Base-by-base conservation (phyloP, 2,888 invertebrate genomes). In the Flexamia atlantica region DNA sequence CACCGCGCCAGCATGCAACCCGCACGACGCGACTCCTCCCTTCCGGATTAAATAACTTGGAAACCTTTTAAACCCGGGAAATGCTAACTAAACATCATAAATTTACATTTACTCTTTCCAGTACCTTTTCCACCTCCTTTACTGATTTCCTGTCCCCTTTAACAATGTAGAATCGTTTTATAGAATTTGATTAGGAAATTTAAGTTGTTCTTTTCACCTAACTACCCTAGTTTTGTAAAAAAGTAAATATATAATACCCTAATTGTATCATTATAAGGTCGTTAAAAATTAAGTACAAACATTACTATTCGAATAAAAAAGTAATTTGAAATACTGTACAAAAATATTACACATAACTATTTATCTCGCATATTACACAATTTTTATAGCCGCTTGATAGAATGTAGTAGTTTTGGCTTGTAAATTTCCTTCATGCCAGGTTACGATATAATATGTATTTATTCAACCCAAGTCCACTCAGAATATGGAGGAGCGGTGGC, bases 11-110 rank as follows among this genome's bases (percentile, higher is more conserved):
- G 50, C 79, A 79, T 79, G 57, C 79, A 57, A 79, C 57, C 79
- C 57, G 79, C 76, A 46, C 50, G 7, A 1, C 76, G n/a, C 32
- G n/a, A 36, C 53, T 20, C 53, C 79, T 36, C 79, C 79, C 79
- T 79, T 79, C 79, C 79, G 53, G 79, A 36, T 79, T 79, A 79
- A 79, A 79, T 79, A 79, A 79, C 79, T 79, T 36, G 79, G 79
- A 79, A 79, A 79, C 57, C 79, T 79, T 79, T 79, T 79, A 53
- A 79, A 79, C 46, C 46, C 30, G 57, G 79, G 79, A 79, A 79
- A 79, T 79, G 79, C 79, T 57, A 79, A 79, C 79, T 79, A 79
- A 79, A 79, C 79, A 79, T 57, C 79, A 79, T 79, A 79, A 79
- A 79, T 79, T 79, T 36, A 79, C 79, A 57, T 57, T 79, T 79